phyloP scores from a whole-genome alignment of 2,113 vertebrate genomes.

The Erythrolamprus reginae region DNA sequence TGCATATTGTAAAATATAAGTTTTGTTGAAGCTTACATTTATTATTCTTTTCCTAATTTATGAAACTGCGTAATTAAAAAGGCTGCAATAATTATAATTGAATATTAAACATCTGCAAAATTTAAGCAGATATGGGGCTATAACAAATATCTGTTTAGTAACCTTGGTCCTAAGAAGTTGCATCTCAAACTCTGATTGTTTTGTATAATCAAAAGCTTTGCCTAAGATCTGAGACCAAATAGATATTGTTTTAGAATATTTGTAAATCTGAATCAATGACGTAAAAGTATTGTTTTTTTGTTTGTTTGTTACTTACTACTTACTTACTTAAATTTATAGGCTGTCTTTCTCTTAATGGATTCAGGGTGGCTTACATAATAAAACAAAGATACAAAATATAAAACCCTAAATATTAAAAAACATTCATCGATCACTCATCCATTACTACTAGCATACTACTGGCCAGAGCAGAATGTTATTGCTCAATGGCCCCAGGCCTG shows the following conservation, averaged over 20 bases:
- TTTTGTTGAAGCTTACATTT: background rate
- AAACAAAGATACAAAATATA: too few relatives aligned
- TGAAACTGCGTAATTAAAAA: conserved; percentile 35
- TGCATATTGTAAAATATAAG: background rate
- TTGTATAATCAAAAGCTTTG: conserved; percentile 55
- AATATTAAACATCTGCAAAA: conserved; percentile 37
- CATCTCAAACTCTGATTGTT: conserved; percentile 35
- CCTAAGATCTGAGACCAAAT: conserved; percentile 48
- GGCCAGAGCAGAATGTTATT: too few relatives aligned
- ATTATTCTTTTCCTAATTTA: conserved; percentile 2
- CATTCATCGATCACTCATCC: too few relatives aligned
- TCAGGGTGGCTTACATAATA: too few relatives aligned
- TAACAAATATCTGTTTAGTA: conserved; percentile 43
- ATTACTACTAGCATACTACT: too few relatives aligned
- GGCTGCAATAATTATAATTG: conserved; percentile 32
- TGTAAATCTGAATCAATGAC: conserved; percentile 56
- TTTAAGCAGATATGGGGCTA: conserved; percentile 32
- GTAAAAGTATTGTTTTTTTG: conserved; percentile 54
- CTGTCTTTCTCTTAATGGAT: too few relatives aligned
- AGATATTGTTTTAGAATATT: conserved; percentile 40
- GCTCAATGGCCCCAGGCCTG: too few relatives aligned
- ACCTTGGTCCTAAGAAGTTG: conserved; percentile 46
- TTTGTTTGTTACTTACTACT: too few relatives aligned
- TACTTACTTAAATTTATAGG: too few relatives aligned
- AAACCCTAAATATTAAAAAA: too few relatives aligned